Evolutionary conservation across 2,797 vertebrate genomes (phyloP), one percentile per base, ranked within the genome.

Genomic region (Bryconaethiops microstoma): DNA sequence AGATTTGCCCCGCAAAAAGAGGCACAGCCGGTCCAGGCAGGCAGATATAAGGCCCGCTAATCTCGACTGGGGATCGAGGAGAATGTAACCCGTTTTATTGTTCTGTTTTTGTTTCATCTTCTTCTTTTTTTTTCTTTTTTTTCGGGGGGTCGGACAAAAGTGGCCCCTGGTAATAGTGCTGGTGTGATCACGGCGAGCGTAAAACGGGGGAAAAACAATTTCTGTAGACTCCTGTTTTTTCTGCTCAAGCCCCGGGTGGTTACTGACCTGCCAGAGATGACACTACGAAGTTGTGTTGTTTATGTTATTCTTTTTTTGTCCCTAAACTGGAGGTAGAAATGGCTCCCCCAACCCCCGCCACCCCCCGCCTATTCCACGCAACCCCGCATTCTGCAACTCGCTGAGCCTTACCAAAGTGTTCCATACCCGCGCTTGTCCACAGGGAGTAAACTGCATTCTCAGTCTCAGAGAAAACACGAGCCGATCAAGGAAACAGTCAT

Each of bases 41-140:
- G 73, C 80, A 48, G 29, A 65, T 68, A 74, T 62, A 73, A 82
- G 77, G 63, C 68, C 68, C 42, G 73, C 29, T 82, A 82, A 82
- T 79, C 77, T 82, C 68, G n/a, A 60, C 35, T 55, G 80, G 74
- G 83, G 74, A 79, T 82, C 67, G 74, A 62, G 77, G 79, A 76
- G 72, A 71, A 79, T 73, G 68, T 76, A 79, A 74, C 83, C 87
- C 75, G 89, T 88, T 89, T 88, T 90, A 91, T 91, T 90, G 91
- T 85, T 23, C 39, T 82, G 89, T 86, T 88, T 92, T 93, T 90
- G 88, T 92, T 92, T 92, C 85, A 86, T 88, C 63, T 48, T 88
- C 63, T 35, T 35, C 35, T 35, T 35, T 4, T 35, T 35, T 35
- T 80, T 88, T 87, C 79, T 85, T 90, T 86, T 78, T 77, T 87